Base-by-base conservation (phyloP, 2,888 invertebrate species). In the Yponomeuta malinellus region DNA sequence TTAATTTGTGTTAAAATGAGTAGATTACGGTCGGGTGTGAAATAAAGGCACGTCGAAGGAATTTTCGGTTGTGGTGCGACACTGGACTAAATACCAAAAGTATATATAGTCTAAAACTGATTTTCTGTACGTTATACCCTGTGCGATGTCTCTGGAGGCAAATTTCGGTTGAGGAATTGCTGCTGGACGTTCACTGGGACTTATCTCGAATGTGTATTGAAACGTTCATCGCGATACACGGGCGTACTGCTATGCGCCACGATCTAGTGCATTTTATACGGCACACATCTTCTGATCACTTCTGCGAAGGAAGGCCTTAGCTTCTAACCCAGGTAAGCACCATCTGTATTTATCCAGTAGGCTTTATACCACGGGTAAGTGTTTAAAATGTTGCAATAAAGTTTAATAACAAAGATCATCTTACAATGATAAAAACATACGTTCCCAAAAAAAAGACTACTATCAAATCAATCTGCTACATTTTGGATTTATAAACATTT, bases 251-350 rank as follows among this genome's bases (percentile, higher is more conserved):
- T 93, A 95, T 95, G 95, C 95, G 95, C 94, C 94, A 94, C 93
- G 94, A 95, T 88, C 90, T 95, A 87, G 91, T 94, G 84, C 94
- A 95, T 81, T 95, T 95, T 82, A 96, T 96, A 89, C 93, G 95
- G 83, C 95, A 96, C 90, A 96, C 96, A 74, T 95, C 95, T 76
- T 96, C 96, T 77, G 95, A 96, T 78, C 96, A 96, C 84, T 96
- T 95, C 85, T 95, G 95, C 93, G 96, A 95, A 94, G 92, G 91
- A 86, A 89, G 77, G 83, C 84, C 92, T 89, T 92, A 92, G 92
- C 84, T 78, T 73, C 73, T 76, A 77, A 74, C 76, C 77, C 80
- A 84, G 88, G 89, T 89, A 77, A 87, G 85, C 73, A 71, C 10
- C 71, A 72, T 72, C 73, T 70, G 73, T 74, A 69, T 74, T 68